A percentile compares a stretch with the other conserved stretches of the same genome.
Conservation (phyloP, 2,797 vertebrate species). For the Karalla daura region DNA sequence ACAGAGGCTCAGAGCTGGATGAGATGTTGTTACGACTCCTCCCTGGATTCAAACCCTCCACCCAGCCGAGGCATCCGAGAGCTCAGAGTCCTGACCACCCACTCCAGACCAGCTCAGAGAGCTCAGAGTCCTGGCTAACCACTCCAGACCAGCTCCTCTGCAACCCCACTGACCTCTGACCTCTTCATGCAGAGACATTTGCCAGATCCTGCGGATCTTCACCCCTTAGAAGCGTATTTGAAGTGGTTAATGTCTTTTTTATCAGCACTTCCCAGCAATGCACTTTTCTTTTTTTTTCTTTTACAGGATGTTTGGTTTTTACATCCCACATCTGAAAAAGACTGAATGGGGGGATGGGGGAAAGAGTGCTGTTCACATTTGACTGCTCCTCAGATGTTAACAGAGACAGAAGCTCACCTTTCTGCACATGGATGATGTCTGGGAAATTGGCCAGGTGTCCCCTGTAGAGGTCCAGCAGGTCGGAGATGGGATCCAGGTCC, state of each 20-base stretch:
- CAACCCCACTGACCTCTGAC: constrained; percentile 18
- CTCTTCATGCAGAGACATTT: neutral
- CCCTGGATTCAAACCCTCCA: neutral
- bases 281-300: neutral
- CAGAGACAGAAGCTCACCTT: constrained; percentile 83
- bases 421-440: constrained; percentile 98
- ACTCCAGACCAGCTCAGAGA: neutral
- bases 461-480: constrained; percentile 95
- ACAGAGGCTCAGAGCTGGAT: neutral
- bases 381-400: neutral
- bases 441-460: constrained; percentile 97
- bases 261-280: neutral
- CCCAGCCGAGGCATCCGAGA: constrained; percentile 20
- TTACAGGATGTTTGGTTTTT: neutral
- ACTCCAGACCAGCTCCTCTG: neutral
- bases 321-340: neutral
- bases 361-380: neutral
- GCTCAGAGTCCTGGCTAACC: neutral
- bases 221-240: neutral
- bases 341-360: neutral
- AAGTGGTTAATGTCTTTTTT: neutral
- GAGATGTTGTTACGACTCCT: neutral
- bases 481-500: constrained; percentile 94
- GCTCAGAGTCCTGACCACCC: neutral
- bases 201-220: neutral